These are phyloP conservation scores for Sitta carolinensis DNA, from an alignment of 2,797 vertebrate genomes.

Conservation along the genomic window DNA sequence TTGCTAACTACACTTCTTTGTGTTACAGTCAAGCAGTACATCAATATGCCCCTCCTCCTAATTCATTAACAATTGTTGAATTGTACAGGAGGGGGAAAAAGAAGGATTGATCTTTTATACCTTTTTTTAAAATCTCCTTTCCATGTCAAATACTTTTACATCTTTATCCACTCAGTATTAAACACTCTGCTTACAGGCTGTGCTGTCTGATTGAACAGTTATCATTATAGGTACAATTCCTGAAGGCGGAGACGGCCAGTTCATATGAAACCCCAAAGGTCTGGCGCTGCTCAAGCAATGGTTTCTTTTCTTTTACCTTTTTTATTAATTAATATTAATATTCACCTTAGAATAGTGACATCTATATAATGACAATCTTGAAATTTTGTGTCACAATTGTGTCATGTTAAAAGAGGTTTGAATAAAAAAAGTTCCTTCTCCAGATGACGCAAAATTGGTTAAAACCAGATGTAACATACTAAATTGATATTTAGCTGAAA, in stretches of 20 bases:
- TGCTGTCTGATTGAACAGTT: slow-evolving; percentile 42
- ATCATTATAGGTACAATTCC: slow-evolving; percentile 51
- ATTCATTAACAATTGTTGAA: slow-evolving; percentile 96
- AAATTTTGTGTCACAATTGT: neutral
- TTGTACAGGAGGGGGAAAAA: slow-evolving; percentile 74
- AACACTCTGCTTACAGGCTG: slow-evolving; percentile 21
- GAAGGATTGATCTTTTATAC: slow-evolving; percentile 69
- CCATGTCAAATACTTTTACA: slow-evolving; percentile 64
- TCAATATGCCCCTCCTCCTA: slow-evolving; percentile 91
- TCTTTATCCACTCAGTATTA: slow-evolving; percentile 57
- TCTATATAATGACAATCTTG: neutral
- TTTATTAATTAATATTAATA: neutral
- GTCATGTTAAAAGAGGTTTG: neutral
- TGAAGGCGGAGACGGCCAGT: neutral
- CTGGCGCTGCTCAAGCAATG: neutral
- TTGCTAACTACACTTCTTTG: slow-evolving; percentile 96
- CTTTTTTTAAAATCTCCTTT: neutral
- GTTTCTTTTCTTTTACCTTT: neutral
- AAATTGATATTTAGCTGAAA: slow-evolving; percentile 4
- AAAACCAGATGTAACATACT: neutral
- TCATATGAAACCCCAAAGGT: slow-evolving; percentile 47
- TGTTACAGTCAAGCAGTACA: slow-evolving; percentile 92
- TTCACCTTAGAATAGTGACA: neutral
- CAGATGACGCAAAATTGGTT: slow-evolving; percentile 1
- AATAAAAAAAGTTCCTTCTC: neutral